Conservation (phyloP, 37 sponge, comb jelly and placozoan genomes). For the Eunapius fragilis region DNA sequence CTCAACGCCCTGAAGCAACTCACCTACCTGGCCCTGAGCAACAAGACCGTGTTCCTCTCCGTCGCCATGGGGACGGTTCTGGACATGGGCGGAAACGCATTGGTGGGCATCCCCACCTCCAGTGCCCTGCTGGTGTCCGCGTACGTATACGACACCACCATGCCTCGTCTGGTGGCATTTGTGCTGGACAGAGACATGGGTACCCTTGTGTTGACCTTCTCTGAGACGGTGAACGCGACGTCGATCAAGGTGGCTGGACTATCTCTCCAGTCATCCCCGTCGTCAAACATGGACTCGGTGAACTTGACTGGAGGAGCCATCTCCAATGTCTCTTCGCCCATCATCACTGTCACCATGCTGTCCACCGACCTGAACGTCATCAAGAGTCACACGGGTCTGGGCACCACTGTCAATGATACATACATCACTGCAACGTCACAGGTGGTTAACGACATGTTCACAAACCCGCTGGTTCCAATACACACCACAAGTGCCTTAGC, state of each 20-base stretch:
- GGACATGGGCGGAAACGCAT: slow-evolving; percentile 68
- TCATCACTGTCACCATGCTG: slow-evolving; percentile 38
- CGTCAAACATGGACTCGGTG: neutral
- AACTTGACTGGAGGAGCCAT: slow-evolving; percentile 20
- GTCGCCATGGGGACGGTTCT: slow-evolving; percentile 41
- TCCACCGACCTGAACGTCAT: slow-evolving; percentile 67
- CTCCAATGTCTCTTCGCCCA: slow-evolving; percentile 23
- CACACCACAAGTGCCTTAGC: slow-evolving; percentile 24
- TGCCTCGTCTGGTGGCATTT: slow-evolving; percentile 65
- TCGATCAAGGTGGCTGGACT: slow-evolving; percentile 40
- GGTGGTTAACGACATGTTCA: slow-evolving; percentile 71
- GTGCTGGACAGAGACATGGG: slow-evolving; percentile 59
- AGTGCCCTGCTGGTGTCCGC: slow-evolving; percentile 27
- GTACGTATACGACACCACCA: slow-evolving; percentile 63
- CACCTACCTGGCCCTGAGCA: slow-evolving; percentile 39
- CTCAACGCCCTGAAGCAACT: slow-evolving; percentile 77
- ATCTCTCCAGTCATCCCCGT: slow-evolving; percentile 27
- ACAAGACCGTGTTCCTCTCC: slow-evolving; percentile 55
- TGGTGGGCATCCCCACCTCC: slow-evolving; percentile 16
- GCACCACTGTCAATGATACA: slow-evolving; percentile 60
- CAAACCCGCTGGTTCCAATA: slow-evolving; percentile 50
- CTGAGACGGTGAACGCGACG: slow-evolving; percentile 85
- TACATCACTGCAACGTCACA: slow-evolving; percentile 47
- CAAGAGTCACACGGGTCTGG: slow-evolving; percentile 69
- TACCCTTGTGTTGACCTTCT: slow-evolving; percentile 63